phyloP scores from a whole-genome alignment of 2,113 vertebrate genomes.

The Promerops cafer region DNA sequence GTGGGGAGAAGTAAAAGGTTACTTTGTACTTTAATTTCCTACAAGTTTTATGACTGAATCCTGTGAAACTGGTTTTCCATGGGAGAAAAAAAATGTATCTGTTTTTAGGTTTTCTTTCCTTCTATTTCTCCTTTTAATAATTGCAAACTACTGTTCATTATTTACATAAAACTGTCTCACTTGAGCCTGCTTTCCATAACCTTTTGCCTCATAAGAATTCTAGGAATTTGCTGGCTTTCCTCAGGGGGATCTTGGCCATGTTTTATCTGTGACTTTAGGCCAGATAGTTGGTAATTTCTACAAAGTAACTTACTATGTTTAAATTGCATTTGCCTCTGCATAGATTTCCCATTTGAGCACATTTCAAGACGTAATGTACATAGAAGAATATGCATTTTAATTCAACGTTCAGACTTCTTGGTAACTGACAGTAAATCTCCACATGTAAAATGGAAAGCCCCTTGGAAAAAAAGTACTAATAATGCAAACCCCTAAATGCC shows the following conservation, averaged over 20 bases:
- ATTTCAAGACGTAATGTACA: neutral
- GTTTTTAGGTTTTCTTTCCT: constrained; percentile 44
- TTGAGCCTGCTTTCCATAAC: constrained; percentile 72
- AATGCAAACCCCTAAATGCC: neutral
- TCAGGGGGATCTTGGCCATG: constrained; percentile 58
- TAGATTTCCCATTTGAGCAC: neutral
- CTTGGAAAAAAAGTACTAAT: neutral
- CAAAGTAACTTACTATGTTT: constrained; percentile 29
- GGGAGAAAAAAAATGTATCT: constrained; percentile 25
- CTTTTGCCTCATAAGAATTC: constrained; percentile 78
- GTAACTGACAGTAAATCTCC: constrained; percentile 13
- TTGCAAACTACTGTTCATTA: constrained; percentile 77
- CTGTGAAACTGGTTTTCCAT: constrained; percentile 53
- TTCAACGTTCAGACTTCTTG: constrained; percentile 3
- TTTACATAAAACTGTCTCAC: constrained; percentile 74
- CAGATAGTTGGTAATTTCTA: constrained; percentile 27
- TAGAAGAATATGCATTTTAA: constrained; percentile 24
- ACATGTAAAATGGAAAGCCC: neutral
- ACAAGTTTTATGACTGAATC: constrained; percentile 31
- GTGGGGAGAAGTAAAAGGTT: neutral
- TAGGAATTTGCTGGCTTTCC: constrained; percentile 76
- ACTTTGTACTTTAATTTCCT: constrained; percentile 35
- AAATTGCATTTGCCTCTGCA: constrained; percentile 34
- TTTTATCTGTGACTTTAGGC: constrained; percentile 71
- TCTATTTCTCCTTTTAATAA: constrained; percentile 67